Evolutionary conservation across 1,140 invertebrate genomes (phyloP), one percentile per base, ranked within the genome.

Genomic region (Zaprionus inermis): DNA sequence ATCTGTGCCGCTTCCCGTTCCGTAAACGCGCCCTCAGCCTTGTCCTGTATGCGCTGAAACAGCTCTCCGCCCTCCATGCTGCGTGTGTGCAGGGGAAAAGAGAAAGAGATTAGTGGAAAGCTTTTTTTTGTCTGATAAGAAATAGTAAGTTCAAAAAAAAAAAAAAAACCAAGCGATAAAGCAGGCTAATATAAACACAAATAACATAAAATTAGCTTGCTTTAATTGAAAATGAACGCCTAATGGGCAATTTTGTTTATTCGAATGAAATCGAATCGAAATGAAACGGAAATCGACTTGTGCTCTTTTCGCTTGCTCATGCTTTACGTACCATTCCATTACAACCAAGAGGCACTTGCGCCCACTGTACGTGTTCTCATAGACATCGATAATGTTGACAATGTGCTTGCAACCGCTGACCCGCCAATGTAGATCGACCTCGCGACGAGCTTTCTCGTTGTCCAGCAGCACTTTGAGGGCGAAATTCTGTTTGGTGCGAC

Each of bases 21-120:
- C 16, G 98, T 99, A 92, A 99, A 99, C 41, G 98, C 97, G 49
- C 96, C 96, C 81, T 99, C 97, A 69, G 96, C 96, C 88, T 97
- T 95, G 61, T 99, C 97, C 94, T 99, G 98, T 92, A 99, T 99
- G 91, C 98, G 95, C 91, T 98, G 97, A 93, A 99, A 99, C 32
- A 99, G 93, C 92, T 99, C 98, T 3, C 98, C 98, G 46, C 98
- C 98, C 92, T 98, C 97, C 97, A 99, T 98, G 91, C 97, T 97
- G 28, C 16, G 16, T 34, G 0, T 52, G n/a, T 56, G 55, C 6
- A 32, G 30, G 22, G 65, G 64, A 68, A 24, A 9, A 12, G 10
- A 12, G n/a, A 1, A 44, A n/a, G 7, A 44, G 16, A 44, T 16
- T 44, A 44, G n/a, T 16, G n/a, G 6, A 7, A 44, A 44, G 2